Conservation (phyloP, 2,888 invertebrate species). For the Junonia oenone region DNA sequence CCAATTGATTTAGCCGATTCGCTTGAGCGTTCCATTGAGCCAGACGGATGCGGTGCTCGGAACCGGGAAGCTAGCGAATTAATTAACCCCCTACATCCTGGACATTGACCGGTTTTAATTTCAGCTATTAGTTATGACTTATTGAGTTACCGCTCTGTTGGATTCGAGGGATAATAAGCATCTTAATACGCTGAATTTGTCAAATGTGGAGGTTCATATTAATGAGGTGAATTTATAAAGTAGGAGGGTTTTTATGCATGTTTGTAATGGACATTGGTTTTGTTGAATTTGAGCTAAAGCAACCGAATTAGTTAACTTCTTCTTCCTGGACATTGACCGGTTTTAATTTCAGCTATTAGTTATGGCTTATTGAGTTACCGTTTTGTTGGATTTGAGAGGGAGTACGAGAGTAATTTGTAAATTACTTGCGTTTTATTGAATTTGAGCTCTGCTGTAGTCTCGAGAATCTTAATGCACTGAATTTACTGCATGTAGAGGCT, state of each 20-base stretch:
- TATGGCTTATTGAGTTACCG: neutral
- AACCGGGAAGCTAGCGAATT: too few species aligned
- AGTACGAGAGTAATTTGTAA: neutral
- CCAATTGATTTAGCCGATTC: constrained; percentile 45
- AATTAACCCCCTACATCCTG: constrained; percentile 6
- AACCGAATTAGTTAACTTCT: constrained; percentile 49
- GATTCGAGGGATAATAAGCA: too few species aligned
- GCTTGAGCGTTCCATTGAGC: too few species aligned
- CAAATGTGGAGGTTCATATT: too few species aligned
- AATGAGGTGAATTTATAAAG: too few species aligned
- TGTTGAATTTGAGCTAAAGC: constrained; percentile 45
- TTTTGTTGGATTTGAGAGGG: neutral
- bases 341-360: neutral
- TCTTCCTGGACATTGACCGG: constrained; percentile 7
- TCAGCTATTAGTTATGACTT: neutral
- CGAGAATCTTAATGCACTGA: too few species aligned
- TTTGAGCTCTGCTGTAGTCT: too few species aligned
- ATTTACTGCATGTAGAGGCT: too few species aligned
- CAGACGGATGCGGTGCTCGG: too few species aligned
- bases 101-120: constrained; percentile 4
- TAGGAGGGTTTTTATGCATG: too few species aligned
- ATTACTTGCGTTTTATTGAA: neutral
- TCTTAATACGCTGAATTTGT: too few species aligned
- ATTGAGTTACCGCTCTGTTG: neutral
- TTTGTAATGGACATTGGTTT: too few species aligned